Percentiles rank a stretch among this genome's conserved stretches.
These are phyloP conservation scores for Isaurus tuberculatus DNA, from an alignment of 92 coral and sea anemone species.

Conservation along the genomic window DNA sequence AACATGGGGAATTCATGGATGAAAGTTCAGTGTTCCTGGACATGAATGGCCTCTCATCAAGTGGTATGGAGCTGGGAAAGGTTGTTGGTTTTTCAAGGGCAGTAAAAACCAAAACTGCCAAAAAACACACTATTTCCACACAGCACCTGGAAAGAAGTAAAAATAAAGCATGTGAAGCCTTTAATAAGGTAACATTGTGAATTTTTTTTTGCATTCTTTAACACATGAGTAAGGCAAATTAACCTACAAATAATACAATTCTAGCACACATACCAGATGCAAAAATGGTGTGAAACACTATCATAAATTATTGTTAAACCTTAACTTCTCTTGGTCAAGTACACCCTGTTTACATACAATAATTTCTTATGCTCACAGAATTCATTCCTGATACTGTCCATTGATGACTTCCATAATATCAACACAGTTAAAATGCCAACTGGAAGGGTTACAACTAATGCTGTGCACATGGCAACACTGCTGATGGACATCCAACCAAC, in stretches of 20 bases:
- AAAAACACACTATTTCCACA: slow-evolving; percentile 50
- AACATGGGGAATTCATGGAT: slow-evolving; percentile 65
- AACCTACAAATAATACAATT: neutral
- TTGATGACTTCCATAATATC: slow-evolving; percentile 74
- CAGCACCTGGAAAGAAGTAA: slow-evolving; percentile 43
- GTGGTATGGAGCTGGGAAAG: slow-evolving; percentile 60
- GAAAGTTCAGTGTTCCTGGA: slow-evolving; percentile 68
- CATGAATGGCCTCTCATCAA: slow-evolving; percentile 59
- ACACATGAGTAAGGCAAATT: neutral
- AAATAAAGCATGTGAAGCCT: slow-evolving; percentile 33
- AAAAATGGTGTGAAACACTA: neutral
- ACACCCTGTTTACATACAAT: neutral
- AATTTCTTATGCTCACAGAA: slow-evolving; percentile 44
- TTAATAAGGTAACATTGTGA: neutral
- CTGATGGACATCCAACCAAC: slow-evolving; percentile 15
- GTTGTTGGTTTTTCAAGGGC: slow-evolving; percentile 68
- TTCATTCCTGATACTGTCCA: slow-evolving; percentile 60
- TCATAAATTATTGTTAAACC: neutral
- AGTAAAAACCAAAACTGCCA: slow-evolving; percentile 56
- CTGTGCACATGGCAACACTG: slow-evolving; percentile 71
- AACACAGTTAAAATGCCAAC: slow-evolving; percentile 61
- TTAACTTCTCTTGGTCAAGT: neutral
- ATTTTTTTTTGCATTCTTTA: neutral
- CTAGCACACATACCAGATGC: neutral
- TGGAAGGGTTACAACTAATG: slow-evolving; percentile 58